Base-by-base conservation (phyloP, 2,797 vertebrate genomes). In the Bovichtus variegatus region DNA sequence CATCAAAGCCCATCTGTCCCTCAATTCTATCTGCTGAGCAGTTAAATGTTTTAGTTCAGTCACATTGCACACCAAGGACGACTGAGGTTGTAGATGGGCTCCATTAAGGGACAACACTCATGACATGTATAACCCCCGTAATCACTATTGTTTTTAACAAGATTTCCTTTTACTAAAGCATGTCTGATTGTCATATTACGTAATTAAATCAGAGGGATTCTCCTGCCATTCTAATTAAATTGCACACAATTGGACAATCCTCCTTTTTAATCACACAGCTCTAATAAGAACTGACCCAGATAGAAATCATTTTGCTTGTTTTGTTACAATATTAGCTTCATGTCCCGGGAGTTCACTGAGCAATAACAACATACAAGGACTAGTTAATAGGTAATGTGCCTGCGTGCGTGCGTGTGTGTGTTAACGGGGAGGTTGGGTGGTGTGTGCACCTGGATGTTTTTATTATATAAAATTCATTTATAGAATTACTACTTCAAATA, bases 61-160 rank as follows among this genome's bases (percentile, higher is more conserved):
- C 82, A 72, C 44, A 40, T 41, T 11, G 67, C 54, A 57, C 72
- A 63, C 76, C 0, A 31, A 82, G 68, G 78, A 85, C 16, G 11
- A 49, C 44, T 31, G 46, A 71, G 70, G 66, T 74, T 55, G 73
- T 77, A 70, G 74, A 87, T 71, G 64, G 55, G 73, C 66, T 81
- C 41, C 43, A 81, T 85, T 85, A 83, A 65, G 69, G 73, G 71
- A 71, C 5, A 1, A 27, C 23, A 6, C 36, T 86, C 62, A 27
- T 86, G 82, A 68, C 76, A 62, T 80, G 51, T 67, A 83, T 82
- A 80, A 81, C 71, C 80, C 68, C 67, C 43, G 9, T 84, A 81
- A 86, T 91, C 80, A 68, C 65, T 75, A 87, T 88, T 88, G 88
- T 87, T 91, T n/a, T 81, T 87, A 87, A 90, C 87, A 81, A 79